Conservation (phyloP, 1,140 invertebrate species). For the Cephus cinctus region DNA sequence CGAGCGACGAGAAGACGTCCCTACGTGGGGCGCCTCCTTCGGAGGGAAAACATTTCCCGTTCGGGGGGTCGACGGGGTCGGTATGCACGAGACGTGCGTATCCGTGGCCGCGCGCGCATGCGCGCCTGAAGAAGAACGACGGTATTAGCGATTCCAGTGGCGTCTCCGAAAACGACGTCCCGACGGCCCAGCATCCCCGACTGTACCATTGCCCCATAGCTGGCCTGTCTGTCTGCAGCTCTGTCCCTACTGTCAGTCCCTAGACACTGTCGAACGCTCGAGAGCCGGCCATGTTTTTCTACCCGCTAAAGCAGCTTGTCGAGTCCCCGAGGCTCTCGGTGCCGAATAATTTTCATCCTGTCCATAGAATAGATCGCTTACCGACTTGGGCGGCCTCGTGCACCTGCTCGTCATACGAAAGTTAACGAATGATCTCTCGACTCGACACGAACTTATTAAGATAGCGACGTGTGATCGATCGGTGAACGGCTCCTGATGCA, state of each 20-base stretch:
- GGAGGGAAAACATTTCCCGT: too few relatives aligned
- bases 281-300: constrained; percentile 30
- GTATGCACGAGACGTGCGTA: too few relatives aligned
- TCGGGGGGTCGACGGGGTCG: neutral
- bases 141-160: constrained; percentile 45
- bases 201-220: constrained; percentile 31
- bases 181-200: constrained; percentile 27
- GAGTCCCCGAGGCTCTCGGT: constrained; percentile 31
- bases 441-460: constrained; percentile 2
- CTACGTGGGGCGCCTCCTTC: too few relatives aligned
- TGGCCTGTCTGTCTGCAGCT: too few relatives aligned
- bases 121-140: too few relatives aligned
- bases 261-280: constrained; percentile 13
- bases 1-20: neutral
- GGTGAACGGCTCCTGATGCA: too few relatives aligned
- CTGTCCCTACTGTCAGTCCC: too few relatives aligned
- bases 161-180: constrained; percentile 20
- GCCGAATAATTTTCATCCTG: too few relatives aligned
- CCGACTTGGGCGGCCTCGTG: constrained; percentile 9
- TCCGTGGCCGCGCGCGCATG: too few relatives aligned
- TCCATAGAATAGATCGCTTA: too few relatives aligned
- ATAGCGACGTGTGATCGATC: neutral
- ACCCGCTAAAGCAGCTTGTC: constrained; percentile 31
- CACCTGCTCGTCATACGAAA: constrained; percentile 15
- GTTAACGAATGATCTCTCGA: constrained; percentile 26